Percentiles rank a stretch among this genome's conserved stretches.
Evolutionary conservation across 1,140 invertebrate genomes (phyloP).

Genomic region (Probaryconus sp.): DNA sequence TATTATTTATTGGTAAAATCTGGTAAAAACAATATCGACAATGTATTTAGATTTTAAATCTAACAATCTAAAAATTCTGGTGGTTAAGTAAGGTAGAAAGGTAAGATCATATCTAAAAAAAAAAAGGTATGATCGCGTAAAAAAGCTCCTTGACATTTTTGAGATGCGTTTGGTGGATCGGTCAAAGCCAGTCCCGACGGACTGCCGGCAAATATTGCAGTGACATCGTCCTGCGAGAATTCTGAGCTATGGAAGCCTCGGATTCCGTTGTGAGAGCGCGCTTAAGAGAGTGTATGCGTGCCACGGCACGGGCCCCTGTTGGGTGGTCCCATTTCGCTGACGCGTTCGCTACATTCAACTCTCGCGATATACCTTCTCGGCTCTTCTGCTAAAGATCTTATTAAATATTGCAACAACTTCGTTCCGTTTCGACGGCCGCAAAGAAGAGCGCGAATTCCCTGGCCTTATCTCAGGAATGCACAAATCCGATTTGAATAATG

Average conservation of each 20-base stretch:
- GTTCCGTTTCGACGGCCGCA: slow-evolving; percentile 59
- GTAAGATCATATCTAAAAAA: slow-evolving; percentile 33
- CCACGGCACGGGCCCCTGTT: slow-evolving; percentile 72
- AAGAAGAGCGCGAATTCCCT: slow-evolving; percentile 52
- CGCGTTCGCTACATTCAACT: slow-evolving; percentile 75
- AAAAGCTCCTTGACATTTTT: slow-evolving; percentile 44
- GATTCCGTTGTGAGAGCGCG: slow-evolving; percentile 60
- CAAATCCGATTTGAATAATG: slow-evolving; percentile 62
- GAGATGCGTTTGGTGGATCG: slow-evolving; percentile 44
- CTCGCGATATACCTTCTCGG: slow-evolving; percentile 71
- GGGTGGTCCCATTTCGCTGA: slow-evolving; percentile 76
- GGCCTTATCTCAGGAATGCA: slow-evolving; percentile 61
- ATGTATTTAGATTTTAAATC: slow-evolving; percentile 6
- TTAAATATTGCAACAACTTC: slow-evolving; percentile 75
- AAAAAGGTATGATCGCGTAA: slow-evolving; percentile 15
- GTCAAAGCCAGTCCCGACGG: slow-evolving; percentile 48
- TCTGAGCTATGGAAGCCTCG: slow-evolving; percentile 69
- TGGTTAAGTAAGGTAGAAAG: too few species aligned
- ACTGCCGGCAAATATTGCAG: slow-evolving; percentile 49
- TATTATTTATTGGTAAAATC: too few species aligned
- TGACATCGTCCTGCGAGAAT: slow-evolving; percentile 56
- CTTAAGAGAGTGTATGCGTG: slow-evolving; percentile 64
- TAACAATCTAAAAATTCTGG: slow-evolving; percentile 46
- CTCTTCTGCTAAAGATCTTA: slow-evolving; percentile 74
- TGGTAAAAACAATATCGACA: too few species aligned